Percentiles rank a stretch among this genome's conserved stretches.
phyloP scores from a whole-genome alignment of 53 echinoderm and acorn worm species.

The Holothuria scabra region DNA sequence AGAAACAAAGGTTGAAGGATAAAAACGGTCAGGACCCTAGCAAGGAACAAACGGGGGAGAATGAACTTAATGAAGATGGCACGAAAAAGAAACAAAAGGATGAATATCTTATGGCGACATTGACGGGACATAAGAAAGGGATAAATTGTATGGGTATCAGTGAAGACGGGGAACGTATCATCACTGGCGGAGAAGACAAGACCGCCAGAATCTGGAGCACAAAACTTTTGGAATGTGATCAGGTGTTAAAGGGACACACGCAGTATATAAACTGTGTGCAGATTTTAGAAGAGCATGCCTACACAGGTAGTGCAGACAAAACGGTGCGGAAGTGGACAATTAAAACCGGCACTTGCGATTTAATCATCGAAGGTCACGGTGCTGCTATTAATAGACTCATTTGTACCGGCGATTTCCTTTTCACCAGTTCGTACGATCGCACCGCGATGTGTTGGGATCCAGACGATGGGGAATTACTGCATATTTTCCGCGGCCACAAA shows the following conservation, averaged over 20 bases:
- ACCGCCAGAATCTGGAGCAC: constrained; percentile 84
- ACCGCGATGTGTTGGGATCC: constrained; percentile 99
- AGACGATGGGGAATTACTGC: constrained; percentile 95
- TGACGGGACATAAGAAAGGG: constrained; percentile 80
- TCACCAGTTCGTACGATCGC: constrained; percentile 96
- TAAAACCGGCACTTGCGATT: constrained; percentile 66
- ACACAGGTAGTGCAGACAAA: constrained; percentile 90
- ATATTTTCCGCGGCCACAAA: constrained; percentile 94
- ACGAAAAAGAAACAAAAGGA: constrained; percentile 69
- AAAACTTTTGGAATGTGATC: constrained; percentile 24
- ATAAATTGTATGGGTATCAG: constrained; percentile 91
- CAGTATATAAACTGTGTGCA: constrained; percentile 89
- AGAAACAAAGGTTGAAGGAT: constrained; percentile 72
- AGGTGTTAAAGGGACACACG: constrained; percentile 80
- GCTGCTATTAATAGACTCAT: constrained; percentile 90
- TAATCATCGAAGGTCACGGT: constrained; percentile 86
- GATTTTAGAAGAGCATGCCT: constrained; percentile 79
- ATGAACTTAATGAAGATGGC: constrained; percentile 63
- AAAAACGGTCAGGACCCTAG: constrained; percentile 53
- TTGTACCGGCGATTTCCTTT: constrained; percentile 96
- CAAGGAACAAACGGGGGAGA: constrained; percentile 59
- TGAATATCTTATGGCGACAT: constrained; percentile 67
- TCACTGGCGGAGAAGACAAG: constrained; percentile 94
- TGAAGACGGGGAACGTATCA: constrained; percentile 74
- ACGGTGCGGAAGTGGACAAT: constrained; percentile 91